Evolutionary conservation across 2,888 invertebrate species (phyloP), one percentile per base, ranked within the genome.

Genomic region (Lepetodrilus schrolli): DNA sequence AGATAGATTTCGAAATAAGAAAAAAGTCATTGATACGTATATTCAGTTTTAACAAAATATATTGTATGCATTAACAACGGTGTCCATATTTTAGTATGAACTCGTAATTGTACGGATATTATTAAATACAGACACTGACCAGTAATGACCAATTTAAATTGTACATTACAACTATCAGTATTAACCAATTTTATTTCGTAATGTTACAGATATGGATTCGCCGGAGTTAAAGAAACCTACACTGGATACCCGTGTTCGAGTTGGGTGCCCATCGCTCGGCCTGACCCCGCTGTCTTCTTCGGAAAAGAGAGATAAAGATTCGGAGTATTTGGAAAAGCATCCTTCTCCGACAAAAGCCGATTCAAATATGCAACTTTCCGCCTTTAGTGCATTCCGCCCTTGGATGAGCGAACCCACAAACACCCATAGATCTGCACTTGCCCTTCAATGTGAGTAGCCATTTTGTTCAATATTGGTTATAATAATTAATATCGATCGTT

Each of bases 351-450:
- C 72, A 4, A 66, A 72, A 66, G 65, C 47, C 8, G 58, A 65
- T 20, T 21, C 34, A 48, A 66, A 68, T 26, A 26, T 48, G n/a
- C 50, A 51, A 36, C 26, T 23, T 48, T 50, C 58, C 30, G 51
- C 48, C 13, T 80, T 80, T 23, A 79, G 70, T 58, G 81, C 79
- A 48, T 84, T 84, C 71, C 74, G 84, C 13, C 84, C 84, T 3
- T 84, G 84, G 84, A 72, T 81, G 23, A 76, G 76, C 23, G 80
- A 80, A 38, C 47, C 70, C 1, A 17, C 37, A n/a, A 37, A 68
- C n/a, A 38, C 17, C n/a, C 38, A 20, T 7, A 20, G 38, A 21
- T 23, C 37, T 20, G 37, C 38, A 7, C 38, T 38, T 8, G 26
- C 38, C 1, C 20, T 66, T 36, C 38, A 21, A 38, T 38, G 66